Conservation (phyloP, 2,888 invertebrate species). For the Dicyrtomina minuta region DNA sequence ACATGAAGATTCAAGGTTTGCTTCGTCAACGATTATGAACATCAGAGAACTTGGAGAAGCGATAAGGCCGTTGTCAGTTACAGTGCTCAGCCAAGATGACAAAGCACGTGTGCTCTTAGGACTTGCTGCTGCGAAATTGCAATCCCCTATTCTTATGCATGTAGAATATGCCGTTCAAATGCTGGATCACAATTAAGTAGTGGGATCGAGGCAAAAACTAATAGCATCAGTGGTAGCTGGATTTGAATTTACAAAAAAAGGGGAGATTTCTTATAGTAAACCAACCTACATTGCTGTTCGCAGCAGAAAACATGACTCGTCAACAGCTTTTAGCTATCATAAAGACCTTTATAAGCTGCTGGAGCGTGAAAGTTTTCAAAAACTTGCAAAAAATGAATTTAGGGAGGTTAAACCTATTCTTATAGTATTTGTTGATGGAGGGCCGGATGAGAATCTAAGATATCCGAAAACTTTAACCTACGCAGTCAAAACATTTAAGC, state of each 20-base stretch:
- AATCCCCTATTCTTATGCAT: constrained; percentile 55
- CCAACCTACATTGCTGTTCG: constrained; percentile 58
- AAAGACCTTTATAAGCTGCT: constrained; percentile 54
- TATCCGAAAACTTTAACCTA: constrained; percentile 43
- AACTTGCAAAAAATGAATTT: constrained; percentile 45
- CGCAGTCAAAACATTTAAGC: constrained; percentile 44
- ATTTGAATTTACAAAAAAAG: constrained; percentile 19
- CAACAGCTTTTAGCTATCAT: constrained; percentile 53
- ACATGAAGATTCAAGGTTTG: not conserved
- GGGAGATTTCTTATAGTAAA: constrained; percentile 52
- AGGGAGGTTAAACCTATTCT: constrained; percentile 54
- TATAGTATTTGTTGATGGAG: too few species aligned
- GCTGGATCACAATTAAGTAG: constrained; percentile 55
- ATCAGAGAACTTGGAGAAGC: not conserved
- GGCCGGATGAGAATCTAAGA: constrained; percentile 52
- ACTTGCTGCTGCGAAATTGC: constrained; percentile 50
- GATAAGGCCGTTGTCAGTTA: not conserved
- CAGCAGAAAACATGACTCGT: constrained; percentile 54
- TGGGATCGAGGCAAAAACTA: constrained; percentile 54
- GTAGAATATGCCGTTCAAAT: constrained; percentile 52
- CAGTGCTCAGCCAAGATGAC: not conserved
- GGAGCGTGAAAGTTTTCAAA: too few species aligned
- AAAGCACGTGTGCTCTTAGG: not conserved
- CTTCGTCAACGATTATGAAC: not conserved
- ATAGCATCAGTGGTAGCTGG: constrained; percentile 55